These are phyloP conservation scores for Dilophus febrilis DNA, from an alignment of 2,888 invertebrate genomes.

Conservation along the genomic window DNA sequence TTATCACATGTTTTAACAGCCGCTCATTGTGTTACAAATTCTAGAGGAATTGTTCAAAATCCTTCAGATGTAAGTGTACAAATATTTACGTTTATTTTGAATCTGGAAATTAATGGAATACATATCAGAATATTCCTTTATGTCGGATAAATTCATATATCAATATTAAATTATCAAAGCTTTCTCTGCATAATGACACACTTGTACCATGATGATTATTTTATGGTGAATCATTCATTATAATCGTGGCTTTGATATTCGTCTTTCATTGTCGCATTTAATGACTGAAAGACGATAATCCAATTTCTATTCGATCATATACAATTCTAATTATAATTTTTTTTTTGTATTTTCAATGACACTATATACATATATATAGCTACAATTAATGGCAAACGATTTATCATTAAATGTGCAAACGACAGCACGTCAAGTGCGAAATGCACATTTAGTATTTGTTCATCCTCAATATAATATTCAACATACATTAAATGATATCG, in stretches of 20 bases:
- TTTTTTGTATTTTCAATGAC: background rate
- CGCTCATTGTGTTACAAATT: conserved; percentile 7
- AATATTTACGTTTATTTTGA: no score
- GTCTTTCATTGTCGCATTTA: no score
- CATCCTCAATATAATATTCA: conserved; percentile 3
- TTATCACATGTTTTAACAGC: conserved; percentile 8
- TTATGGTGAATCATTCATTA: no score
- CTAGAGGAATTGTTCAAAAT: conserved; percentile 2
- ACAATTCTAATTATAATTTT: background rate
- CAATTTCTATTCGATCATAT: no score
- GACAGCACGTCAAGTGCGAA: conserved; percentile 4
- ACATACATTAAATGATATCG: conserved; percentile 8
- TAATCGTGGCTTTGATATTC: no score
- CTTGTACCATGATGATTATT: no score
- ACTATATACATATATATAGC: conserved; percentile 5
- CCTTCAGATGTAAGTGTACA: conserved; percentile 2
- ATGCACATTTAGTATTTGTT: conserved; percentile 6
- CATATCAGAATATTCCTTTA: no score
- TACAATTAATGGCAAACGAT: conserved; percentile 7
- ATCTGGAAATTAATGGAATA: no score
- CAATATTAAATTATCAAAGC: no score
- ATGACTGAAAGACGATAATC: no score
- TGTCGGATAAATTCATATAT: no score
- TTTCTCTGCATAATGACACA: no score
- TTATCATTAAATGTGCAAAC: conserved; percentile 1